Conservation (phyloP, 2,113 vertebrate genomes). For the Mirza zaza region DNA sequence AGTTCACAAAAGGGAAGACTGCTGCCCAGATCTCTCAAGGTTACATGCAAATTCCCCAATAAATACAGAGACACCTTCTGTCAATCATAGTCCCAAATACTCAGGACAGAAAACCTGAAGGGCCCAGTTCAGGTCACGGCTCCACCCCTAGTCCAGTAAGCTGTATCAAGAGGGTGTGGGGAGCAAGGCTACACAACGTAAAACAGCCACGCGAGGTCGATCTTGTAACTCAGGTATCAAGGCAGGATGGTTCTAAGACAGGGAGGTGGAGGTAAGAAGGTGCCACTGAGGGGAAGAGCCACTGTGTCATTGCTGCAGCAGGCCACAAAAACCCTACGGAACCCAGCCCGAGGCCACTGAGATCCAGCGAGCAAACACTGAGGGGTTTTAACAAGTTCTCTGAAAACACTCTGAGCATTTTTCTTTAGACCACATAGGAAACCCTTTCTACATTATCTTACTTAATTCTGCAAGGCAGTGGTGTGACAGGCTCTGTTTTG, state of each 20-base stretch:
- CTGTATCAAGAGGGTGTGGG: neutral
- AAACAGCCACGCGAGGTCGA: neutral
- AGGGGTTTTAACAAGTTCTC: neutral
- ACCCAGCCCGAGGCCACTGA: neutral
- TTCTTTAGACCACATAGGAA: neutral
- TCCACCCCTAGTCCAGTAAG: neutral
- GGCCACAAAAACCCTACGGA: neutral
- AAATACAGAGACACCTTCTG: neutral
- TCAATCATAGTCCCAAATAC: neutral
- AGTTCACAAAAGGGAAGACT: neutral
- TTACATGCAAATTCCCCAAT: neutral
- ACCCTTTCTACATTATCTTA: neutral
- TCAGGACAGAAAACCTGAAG: neutral
- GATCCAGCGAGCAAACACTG: neutral
- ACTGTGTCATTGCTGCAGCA: neutral
- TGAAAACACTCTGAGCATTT: neutral
- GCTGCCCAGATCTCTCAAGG: neutral
- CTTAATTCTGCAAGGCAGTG: neutral
- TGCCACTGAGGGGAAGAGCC: accelerated
- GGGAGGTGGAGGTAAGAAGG: neutral
- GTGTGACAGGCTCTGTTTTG: neutral
- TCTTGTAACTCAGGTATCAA: neutral
- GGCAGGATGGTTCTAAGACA: neutral
- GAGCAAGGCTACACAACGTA: neutral
- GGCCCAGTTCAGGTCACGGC: neutral